These are phyloP conservation scores for Leptoclinus maculatus DNA, from an alignment of 2,797 vertebrate genomes.

Conservation along the genomic window DNA sequence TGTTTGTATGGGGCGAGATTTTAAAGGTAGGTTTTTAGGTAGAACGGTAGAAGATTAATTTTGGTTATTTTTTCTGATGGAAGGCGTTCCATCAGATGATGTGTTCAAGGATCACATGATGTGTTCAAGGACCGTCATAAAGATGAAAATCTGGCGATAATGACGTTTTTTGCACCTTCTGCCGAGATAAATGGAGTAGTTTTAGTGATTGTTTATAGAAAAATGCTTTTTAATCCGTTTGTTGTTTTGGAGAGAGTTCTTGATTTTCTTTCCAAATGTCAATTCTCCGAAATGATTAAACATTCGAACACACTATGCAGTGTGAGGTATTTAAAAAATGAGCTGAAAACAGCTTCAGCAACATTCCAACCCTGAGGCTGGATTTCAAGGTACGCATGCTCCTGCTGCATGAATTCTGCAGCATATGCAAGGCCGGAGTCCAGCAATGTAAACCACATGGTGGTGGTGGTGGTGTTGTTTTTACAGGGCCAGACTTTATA, in stretches of 20 bases:
- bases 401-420: constrained; percentile 5
- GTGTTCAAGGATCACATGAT: neutral
- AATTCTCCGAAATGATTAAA: neutral
- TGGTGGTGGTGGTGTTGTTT: constrained; percentile 21
- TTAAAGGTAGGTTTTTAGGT: too few relatives aligned
- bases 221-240: too few relatives aligned
- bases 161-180: too few relatives aligned
- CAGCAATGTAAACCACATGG: constrained; percentile 36
- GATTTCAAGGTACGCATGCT: constrained; percentile 11
- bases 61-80: neutral
- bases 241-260: neutral
- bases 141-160: too few relatives aligned
- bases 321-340: neutral
- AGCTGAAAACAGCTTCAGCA: neutral
- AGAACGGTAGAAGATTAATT: neutral
- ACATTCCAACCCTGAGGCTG: constrained; percentile 8
- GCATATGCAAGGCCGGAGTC: neutral
- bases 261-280: neutral
- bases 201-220: too few relatives aligned
- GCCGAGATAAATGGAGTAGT: too few relatives aligned
- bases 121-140: neutral
- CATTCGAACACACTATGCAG: neutral
- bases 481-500: constrained; percentile 13
- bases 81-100: neutral
- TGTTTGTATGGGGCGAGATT: too few relatives aligned